Base-by-base conservation (phyloP, 2,797 vertebrate genomes). In the Vultur gryphus region DNA sequence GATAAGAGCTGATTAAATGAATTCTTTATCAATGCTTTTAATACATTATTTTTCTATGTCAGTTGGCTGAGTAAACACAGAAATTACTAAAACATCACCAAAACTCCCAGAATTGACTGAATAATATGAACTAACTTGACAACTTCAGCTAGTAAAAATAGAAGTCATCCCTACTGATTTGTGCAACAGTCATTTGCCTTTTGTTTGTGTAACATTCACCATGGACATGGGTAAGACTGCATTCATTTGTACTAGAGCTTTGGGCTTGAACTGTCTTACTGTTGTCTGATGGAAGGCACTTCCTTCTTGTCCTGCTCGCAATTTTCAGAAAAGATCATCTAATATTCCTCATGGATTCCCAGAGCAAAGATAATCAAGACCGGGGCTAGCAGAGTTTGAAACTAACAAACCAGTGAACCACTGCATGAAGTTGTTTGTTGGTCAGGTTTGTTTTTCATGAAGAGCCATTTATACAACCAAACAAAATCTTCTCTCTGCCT, bases 211-310 rank as follows among this genome's bases (percentile, higher is more conserved):
- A 31, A 54, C 33, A 7, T 2, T 35, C 64, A 33, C 52, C 35
- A 10, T 0, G 2, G 41, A 31, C 29, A 4, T 0, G 4, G 57
- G 5, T 13, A 5, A 39, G 48, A 57, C 11, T 5, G 46, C 21
- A 13, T 0, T 44, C 4, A 9, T 12, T 6, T 17, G 48, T 17
- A 21, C n/a, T 17, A 31, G 11, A 77, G 71, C 70, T 49, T 11
- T 49, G 28, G 28, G 28, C 70, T 70, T 16, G 11, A 71, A 12
- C 26, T 13, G 28, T 16, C 39, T 24, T 23, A 10, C 46, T 28
- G 33, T 1, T 17, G 11, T 8, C 67, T 51, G 48, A 44, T 2
- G 11, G 51, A 69, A 73, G 31, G 44, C 10, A n/a, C 39, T 16
- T 29, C n/a, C 37, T 37, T 4, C 13, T 5, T 7, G 16, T 39